phyloP scores from a whole-genome alignment of 2,888 invertebrate species.

The Coecobrya sp. region DNA sequence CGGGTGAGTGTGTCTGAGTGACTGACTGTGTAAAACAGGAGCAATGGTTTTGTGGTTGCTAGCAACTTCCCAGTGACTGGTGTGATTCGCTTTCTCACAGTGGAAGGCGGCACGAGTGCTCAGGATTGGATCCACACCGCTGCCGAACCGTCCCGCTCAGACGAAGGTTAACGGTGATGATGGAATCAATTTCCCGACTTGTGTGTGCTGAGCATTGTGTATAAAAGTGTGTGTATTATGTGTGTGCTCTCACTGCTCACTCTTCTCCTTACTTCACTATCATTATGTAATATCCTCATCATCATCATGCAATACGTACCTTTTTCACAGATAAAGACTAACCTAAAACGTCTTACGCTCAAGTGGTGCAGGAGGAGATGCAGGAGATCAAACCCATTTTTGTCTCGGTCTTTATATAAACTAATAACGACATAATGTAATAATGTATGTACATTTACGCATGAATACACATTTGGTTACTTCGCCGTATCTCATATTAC shows the following conservation, averaged over 20 bases:
- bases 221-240: slow-evolving; percentile 27
- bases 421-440: not conserved
- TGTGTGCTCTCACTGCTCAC: slow-evolving; percentile 52
- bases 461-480: not conserved
- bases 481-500: not conserved
- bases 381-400: slow-evolving; percentile 18
- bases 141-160: slow-evolving; percentile 83
- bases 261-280: slow-evolving; percentile 69
- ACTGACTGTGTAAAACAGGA: slow-evolving; percentile 61
- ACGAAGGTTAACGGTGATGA: slow-evolving; percentile 84
- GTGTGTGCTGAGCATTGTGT: slow-evolving; percentile 24
- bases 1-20: slow-evolving; percentile 68
- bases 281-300: slow-evolving; percentile 75
- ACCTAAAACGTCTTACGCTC: slow-evolving; percentile 34
- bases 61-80: slow-evolving; percentile 74
- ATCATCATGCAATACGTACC: slow-evolving; percentile 69
- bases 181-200: slow-evolving; percentile 86
- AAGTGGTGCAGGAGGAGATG: not conserved
- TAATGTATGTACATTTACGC: not conserved
- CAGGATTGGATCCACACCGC: slow-evolving; percentile 79
- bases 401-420: not conserved
- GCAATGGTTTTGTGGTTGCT: slow-evolving; percentile 77
- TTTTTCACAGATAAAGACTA: slow-evolving; percentile 66
- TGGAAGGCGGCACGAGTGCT: slow-evolving; percentile 80
- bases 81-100: slow-evolving; percentile 79